Percentiles rank a stretch among this genome's conserved stretches.
phyloP scores from a whole-genome alignment of 2,113 vertebrate genomes.

The Seriola rivoliana region DNA sequence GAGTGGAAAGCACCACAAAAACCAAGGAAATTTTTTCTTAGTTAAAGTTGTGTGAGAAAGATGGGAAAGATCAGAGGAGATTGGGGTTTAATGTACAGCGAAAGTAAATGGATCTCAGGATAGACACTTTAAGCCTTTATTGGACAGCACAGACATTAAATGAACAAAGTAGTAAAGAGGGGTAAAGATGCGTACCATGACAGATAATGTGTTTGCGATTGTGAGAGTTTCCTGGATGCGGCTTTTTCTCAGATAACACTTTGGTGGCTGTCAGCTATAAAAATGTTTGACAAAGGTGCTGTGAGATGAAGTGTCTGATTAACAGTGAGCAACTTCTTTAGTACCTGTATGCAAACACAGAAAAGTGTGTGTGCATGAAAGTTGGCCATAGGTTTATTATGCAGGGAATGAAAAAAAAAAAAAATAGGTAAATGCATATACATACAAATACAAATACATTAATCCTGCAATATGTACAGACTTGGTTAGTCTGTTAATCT shows the following conservation, averaged over 20 bases:
- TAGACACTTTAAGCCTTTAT: background rate
- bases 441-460: background rate
- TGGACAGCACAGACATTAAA: background rate
- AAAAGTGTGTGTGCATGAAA: background rate
- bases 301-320: background rate
- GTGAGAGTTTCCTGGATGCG: background rate
- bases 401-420: background rate
- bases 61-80: background rate
- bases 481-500: background rate
- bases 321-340: background rate
- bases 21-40: background rate
- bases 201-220: background rate
- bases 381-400: background rate
- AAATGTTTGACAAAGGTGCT: background rate
- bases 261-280: too few relatives aligned
- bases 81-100: background rate
- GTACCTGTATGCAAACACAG: background rate
- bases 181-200: background rate
- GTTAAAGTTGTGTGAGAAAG: background rate
- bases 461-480: background rate
- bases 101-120: background rate
- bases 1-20: slow-evolving; percentile 38
- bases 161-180: background rate
- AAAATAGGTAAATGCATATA: too few relatives aligned
- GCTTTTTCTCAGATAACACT: background rate